phyloP scores from a whole-genome alignment of 2,113 vertebrate genomes.

The Andinoacara biseriatus region DNA sequence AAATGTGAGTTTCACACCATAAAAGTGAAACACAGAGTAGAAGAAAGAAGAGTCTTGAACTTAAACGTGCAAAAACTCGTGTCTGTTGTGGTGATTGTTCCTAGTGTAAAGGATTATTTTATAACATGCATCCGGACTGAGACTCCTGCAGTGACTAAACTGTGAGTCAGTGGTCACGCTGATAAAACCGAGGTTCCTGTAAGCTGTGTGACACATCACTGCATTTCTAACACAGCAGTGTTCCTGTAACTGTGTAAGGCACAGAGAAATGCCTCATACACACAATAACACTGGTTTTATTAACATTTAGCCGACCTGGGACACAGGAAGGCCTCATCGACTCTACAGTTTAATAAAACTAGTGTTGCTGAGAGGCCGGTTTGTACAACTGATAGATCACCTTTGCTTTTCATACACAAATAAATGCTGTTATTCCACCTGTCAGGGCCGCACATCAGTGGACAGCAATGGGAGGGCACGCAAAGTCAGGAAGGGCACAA shows the following conservation, averaged over 20 bases:
- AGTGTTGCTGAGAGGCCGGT: not conserved
- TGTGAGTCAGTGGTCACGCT: not conserved
- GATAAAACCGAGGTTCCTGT: too few species aligned
- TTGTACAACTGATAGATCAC: not conserved
- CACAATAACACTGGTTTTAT: too few species aligned
- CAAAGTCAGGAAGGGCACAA: not conserved
- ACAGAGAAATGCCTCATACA: not conserved
- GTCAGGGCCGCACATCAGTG: not conserved
- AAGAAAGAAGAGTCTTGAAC: not conserved
- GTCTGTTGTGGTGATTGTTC: not conserved
- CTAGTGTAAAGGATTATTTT: not conserved
- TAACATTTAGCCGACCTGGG: too few species aligned
- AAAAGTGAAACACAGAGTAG: not conserved
- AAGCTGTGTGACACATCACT: too few species aligned
- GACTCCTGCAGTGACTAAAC: not conserved
- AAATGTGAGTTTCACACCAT: not conserved
- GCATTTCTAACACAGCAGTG: too few species aligned
- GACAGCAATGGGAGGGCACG: not conserved
- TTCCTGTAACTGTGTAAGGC: not conserved
- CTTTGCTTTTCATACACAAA: not conserved
- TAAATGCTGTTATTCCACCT: not conserved
- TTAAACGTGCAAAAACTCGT: not conserved
- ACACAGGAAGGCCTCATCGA: not conserved
- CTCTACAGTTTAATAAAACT: not conserved
- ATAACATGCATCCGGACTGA: not conserved